Evolutionary conservation across 2,888 invertebrate species (phyloP), one percentile per base, ranked within the genome.

Genomic region (Deilephila elpenor): DNA sequence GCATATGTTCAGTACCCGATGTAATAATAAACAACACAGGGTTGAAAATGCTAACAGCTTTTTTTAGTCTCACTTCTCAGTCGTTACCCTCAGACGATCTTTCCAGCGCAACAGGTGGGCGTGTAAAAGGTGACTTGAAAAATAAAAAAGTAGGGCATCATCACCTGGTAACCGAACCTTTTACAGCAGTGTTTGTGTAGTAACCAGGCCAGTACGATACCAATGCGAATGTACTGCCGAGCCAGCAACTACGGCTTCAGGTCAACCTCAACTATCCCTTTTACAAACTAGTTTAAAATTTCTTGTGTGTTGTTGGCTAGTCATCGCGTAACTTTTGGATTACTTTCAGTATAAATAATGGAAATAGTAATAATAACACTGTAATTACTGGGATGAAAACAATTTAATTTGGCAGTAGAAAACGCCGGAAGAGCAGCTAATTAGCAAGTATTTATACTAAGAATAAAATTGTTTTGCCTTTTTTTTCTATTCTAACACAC

Each of bases 51-150:
- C 11, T 37, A 37, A 64, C 34, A 8, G 20, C 64, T 44, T 37
- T 62, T 61, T 34, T 8, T n/a, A 19, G n/a, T 20, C 20, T 1
- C 8, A 44, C 37, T 37, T 20, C 20, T 1, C 8, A 44, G 64
- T 37, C 64, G 64, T 64, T 34, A 19, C 64, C 64, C 64, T 37
- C 61, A 34, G 19, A 64, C 37, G 64, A 37, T 37, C 34, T 64
- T 64, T 64, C 8, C 11, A 64, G 20, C n/a, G 64, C 37, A 64
- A 64, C 64, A 64, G 64, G 64, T 64, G 64, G 20, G 37, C n/a
- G 20, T 37, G 64, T 37, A 37, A 19, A 62, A 64, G 64, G 37
- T 64, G 64, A 20, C 11, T 60, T 32, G 20, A 64, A 64, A 34
- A 64, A 37, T n/a, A 37, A 64, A n/a, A 37, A 37, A 64, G n/a